phyloP scores from a whole-genome alignment of 1,140 invertebrate genomes.

The Nasonia longicornis region DNA sequence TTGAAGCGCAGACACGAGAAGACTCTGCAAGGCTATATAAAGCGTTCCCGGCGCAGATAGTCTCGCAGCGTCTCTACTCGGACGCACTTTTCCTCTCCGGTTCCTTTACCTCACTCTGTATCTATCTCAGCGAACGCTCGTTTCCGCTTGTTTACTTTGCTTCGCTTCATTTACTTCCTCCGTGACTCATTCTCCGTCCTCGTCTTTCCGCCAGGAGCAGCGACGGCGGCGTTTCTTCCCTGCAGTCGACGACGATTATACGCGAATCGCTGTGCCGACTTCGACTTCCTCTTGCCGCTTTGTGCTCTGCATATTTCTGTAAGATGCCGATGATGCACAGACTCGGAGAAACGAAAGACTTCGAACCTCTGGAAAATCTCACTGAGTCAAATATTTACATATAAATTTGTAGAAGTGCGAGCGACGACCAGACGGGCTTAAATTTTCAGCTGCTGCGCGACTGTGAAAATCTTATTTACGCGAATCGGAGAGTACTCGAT shows the following conservation, averaged over 20 bases:
- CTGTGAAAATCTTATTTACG: too few relatives aligned
- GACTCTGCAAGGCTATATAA: background rate
- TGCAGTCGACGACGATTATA: background rate
- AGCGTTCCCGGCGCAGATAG: background rate
- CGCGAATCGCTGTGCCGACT: background rate
- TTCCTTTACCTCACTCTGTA: background rate
- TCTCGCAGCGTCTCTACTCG: background rate
- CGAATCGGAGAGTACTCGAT: too few relatives aligned
- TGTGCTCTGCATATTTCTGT: background rate
- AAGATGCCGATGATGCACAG: too few relatives aligned
- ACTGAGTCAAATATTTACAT: too few relatives aligned
- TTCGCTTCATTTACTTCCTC: slow-evolving; percentile 52
- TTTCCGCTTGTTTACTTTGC: slow-evolving; percentile 52
- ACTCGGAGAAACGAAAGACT: too few relatives aligned
- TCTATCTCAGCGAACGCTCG: slow-evolving; percentile 31
- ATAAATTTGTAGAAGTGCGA: too few relatives aligned
- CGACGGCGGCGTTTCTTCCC: background rate
- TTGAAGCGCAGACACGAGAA: background rate
- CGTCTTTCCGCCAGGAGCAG: slow-evolving; percentile 43
- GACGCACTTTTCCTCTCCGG: background rate
- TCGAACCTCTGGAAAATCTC: too few relatives aligned
- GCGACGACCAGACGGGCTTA: too few relatives aligned
- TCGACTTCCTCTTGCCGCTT: background rate
- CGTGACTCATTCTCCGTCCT: slow-evolving; percentile 47
- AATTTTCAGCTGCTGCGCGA: too few relatives aligned